A percentile compares a stretch with the other conserved stretches of the same genome.
Conservation (phyloP, 1,140 invertebrate species). For the Onthophagus taurus region DNA sequence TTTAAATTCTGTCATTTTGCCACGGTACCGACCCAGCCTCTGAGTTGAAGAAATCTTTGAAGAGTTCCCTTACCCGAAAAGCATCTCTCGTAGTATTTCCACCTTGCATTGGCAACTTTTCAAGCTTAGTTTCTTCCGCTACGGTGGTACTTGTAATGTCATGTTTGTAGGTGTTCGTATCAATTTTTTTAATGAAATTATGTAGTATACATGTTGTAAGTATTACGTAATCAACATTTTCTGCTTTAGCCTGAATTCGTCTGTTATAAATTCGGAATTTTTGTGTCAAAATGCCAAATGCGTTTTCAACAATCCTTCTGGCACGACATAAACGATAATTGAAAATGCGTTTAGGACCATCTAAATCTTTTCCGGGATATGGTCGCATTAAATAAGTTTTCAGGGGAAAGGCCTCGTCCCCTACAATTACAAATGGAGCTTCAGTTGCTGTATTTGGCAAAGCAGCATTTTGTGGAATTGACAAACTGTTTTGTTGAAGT, state of each 20-base stretch:
- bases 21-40: no score
- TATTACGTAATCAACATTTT: slow-evolving; percentile 21
- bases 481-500: slow-evolving; percentile 7
- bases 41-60: no score
- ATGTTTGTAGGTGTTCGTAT: no score
- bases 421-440: slow-evolving; percentile 4
- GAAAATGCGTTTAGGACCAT: slow-evolving; percentile 25
- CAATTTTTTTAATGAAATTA: slow-evolving; percentile 17
- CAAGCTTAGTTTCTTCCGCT: no score
- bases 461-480: neutral
- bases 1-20: no score
- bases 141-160: no score
- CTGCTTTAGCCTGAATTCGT: slow-evolving; percentile 21
- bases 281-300: slow-evolving; percentile 23
- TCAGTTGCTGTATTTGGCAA: neutral
- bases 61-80: no score
- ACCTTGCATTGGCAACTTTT: no score
- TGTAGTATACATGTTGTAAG: slow-evolving; percentile 28
- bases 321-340: slow-evolving; percentile 36
- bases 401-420: neutral
- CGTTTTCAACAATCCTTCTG: slow-evolving; percentile 33
- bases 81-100: no score
- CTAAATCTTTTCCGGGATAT: neutral
- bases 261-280: slow-evolving; percentile 23
- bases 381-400: slow-evolving; percentile 5